phyloP scores from a whole-genome alignment of 2,113 vertebrate species.

The Syrmaticus mikado region DNA sequence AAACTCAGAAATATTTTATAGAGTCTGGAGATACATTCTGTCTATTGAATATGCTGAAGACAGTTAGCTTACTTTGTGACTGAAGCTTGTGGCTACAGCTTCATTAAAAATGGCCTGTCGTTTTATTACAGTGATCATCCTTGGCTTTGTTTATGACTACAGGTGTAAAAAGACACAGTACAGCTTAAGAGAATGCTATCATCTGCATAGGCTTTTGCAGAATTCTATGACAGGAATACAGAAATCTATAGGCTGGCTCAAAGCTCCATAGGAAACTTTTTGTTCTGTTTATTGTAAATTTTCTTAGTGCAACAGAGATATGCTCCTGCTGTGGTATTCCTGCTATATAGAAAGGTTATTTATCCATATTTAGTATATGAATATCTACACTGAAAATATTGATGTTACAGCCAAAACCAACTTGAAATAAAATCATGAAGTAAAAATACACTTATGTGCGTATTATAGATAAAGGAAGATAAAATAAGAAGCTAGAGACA shows the following conservation, averaged over 20 bases:
- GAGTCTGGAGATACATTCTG: neutral
- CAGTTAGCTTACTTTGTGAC: neutral
- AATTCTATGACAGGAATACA: neutral
- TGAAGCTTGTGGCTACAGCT: slow-evolving; percentile 12
- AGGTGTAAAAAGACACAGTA: neutral
- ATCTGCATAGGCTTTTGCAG: neutral
- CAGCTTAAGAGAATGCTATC: neutral
- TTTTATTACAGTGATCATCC: slow-evolving; percentile 13
- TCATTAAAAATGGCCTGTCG: slow-evolving; percentile 12
- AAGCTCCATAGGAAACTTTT: neutral
- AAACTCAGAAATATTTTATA: neutral
- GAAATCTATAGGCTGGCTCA: neutral
- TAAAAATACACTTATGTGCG: neutral
- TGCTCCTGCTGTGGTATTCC: neutral
- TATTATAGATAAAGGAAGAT: neutral
- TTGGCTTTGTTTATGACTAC: neutral
- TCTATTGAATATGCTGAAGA: neutral
- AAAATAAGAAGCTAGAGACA: neutral
- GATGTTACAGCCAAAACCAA: neutral
- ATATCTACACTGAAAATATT: neutral
- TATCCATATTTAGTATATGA: neutral
- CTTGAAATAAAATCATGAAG: neutral
- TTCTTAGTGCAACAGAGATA: neutral
- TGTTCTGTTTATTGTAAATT: neutral
- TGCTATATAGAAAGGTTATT: neutral